Evolutionary conservation across 2,888 invertebrate species (phyloP), one percentile per base, ranked within the genome.

Genomic region (Amiota minor): DNA sequence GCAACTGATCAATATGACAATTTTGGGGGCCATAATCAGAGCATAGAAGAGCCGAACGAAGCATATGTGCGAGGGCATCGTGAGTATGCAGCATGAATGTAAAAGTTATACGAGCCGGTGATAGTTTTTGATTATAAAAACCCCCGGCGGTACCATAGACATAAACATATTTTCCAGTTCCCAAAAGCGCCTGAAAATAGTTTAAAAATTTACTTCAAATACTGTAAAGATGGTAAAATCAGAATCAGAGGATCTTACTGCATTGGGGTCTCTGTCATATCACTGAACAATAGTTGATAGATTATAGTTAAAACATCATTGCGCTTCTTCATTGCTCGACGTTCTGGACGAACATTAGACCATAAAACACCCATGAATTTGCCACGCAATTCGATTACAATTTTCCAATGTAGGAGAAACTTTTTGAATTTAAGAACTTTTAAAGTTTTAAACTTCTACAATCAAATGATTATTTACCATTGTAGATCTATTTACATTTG

Each of bases 251-350:
- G 64, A 16, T 74, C 78, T 78, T 78, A 87, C 85, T 84, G 84
- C 18, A 85, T 81, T 9, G 81, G 76, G 18, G 67, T 77, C 9
- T 79, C 77, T 0, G 80, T 81, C 11, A 78, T 77, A 46, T 78
- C 80, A 1, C 83, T 78, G 45, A 83, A 81, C 59, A 84, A 70
- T 74, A 86, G 81, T 73, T 85, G 83, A 9, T 82, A 74, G 6
- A 87, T 74, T 8, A 88, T 82, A n/a, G 82, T 78, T 35, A 88
- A 61, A 0, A 89, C 71, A 47, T 84, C 81, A 10, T 74, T 74
- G 0, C 85, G 78, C 53, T 86, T 82, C 0, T 81, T 71, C 0
- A 46, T 73, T 72, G 8, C 73, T 65, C 35, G 35, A 1, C 68
- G 74, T 3, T 72, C 10, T n/a, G 56, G 50, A 2, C 49, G 45